phyloP scores from a whole-genome alignment of 1,140 invertebrate genomes.

The Neodiprion virginianus region DNA sequence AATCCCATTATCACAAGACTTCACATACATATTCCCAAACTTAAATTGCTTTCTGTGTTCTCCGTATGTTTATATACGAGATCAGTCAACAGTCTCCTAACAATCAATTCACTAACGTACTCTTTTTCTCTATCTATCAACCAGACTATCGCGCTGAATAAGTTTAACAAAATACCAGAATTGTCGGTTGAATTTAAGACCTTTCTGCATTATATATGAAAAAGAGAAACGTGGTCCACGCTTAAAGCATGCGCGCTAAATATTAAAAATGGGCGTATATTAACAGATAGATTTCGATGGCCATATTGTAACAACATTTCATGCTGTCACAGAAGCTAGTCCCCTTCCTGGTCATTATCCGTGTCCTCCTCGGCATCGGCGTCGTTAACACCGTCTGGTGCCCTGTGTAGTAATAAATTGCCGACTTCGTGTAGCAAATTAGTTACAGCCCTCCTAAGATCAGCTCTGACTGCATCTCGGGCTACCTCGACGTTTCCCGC shows the following conservation, averaged over 20 bases:
- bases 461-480: slow-evolving; percentile 45
- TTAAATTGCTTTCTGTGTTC: neutral
- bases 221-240: too few species aligned
- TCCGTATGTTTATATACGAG: neutral
- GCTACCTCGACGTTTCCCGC: slow-evolving; percentile 30
- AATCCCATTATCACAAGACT: neutral
- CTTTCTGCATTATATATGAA: too few species aligned
- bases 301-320: neutral
- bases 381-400: slow-evolving; percentile 57
- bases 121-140: neutral
- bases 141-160: too few species aligned
- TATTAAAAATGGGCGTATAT: too few species aligned
- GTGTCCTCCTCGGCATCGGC: slow-evolving; percentile 55
- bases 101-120: neutral
- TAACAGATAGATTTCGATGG: too few species aligned
- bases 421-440: slow-evolving; percentile 76
- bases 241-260: too few species aligned
- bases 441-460: slow-evolving; percentile 69
- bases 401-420: slow-evolving; percentile 71
- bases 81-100: neutral
- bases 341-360: slow-evolving; percentile 52
- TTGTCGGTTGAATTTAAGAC: too few species aligned
- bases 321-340: slow-evolving; percentile 23
- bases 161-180: too few species aligned
- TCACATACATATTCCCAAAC: neutral